A percentile compares a stretch with the other conserved stretches of the same genome.
These are phyloP conservation scores for Stenichneumon culpator DNA, from an alignment of 2,888 invertebrate species.

Conservation along the genomic window DNA sequence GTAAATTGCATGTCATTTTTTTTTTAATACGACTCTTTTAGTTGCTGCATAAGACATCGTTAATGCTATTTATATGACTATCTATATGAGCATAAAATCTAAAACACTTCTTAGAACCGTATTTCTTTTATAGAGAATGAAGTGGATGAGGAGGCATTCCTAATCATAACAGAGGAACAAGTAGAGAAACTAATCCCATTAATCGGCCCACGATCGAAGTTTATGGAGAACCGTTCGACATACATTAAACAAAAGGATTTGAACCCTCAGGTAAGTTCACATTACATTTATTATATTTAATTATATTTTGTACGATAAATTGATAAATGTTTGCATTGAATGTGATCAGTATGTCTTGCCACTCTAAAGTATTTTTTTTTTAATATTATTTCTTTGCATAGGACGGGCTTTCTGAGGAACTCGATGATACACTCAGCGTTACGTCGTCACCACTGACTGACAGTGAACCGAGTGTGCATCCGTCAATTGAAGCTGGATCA, in stretches of 20 bases:
- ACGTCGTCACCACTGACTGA: no score
- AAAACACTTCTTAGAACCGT: neutral
- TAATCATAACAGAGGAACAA: neutral
- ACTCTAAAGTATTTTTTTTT: neutral
- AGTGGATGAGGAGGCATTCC: neutral
- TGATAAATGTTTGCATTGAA: neutral
- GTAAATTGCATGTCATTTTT: no score
- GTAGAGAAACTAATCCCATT: neutral
- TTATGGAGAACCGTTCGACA: neutral
- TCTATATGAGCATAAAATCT: no score
- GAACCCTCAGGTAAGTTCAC: neutral
- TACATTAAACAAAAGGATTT: neutral
- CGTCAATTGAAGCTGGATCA: no score
- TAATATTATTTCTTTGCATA: no score
- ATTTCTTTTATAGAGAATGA: neutral
- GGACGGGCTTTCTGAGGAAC: no score
- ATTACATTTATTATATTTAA: no score
- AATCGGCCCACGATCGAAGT: neutral
- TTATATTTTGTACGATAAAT: neutral
- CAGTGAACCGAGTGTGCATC: no score
- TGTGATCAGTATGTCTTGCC: no score
- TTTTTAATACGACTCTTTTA: neutral
- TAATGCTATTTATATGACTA: no score
- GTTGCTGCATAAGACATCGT: neutral
- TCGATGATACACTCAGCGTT: no score